These are phyloP conservation scores for Drosophila picticornis DNA, from an alignment of 2,888 invertebrate species.

Conservation along the genomic window DNA sequence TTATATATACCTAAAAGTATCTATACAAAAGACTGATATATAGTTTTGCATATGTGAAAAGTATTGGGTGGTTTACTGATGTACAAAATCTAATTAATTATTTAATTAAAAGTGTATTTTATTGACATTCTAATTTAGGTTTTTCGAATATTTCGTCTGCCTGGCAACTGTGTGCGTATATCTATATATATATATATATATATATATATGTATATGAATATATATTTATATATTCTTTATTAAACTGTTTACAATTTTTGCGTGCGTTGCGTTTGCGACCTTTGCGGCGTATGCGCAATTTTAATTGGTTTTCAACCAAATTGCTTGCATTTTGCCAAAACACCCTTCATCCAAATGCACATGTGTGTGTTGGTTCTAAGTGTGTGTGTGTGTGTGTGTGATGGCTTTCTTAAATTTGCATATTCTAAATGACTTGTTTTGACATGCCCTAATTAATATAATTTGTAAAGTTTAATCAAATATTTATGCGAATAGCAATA, in stretches of 20 bases:
- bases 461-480: not conserved
- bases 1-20: conserved; percentile 3
- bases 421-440: conserved; percentile 54
- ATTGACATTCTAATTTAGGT: conserved; percentile 82
- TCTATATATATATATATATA: conserved; percentile 3
- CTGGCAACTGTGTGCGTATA: conserved; percentile 3
- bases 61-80: conserved; percentile 70
- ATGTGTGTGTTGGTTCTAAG: not conserved
- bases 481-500: not conserved
- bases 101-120: conserved; percentile 80
- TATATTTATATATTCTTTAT: conserved; percentile 16
- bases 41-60: conserved; percentile 34
- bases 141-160: conserved; percentile 61
- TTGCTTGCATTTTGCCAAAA: conserved; percentile 59
- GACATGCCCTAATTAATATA: conserved; percentile 52
- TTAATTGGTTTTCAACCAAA: conserved; percentile 82
- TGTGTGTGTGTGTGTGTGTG: conserved; percentile 13
- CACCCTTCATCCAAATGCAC: conserved; percentile 18
- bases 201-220: not conserved
- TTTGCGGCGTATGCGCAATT: conserved; percentile 66
- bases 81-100: conserved; percentile 82
- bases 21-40: not conserved
- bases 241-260: conserved; percentile 40
- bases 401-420: conserved; percentile 52
- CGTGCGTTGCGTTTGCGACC: conserved; percentile 30